phyloP scores from a whole-genome alignment of 2,113 vertebrate species.

The Muntiacus muntjak region DNA sequence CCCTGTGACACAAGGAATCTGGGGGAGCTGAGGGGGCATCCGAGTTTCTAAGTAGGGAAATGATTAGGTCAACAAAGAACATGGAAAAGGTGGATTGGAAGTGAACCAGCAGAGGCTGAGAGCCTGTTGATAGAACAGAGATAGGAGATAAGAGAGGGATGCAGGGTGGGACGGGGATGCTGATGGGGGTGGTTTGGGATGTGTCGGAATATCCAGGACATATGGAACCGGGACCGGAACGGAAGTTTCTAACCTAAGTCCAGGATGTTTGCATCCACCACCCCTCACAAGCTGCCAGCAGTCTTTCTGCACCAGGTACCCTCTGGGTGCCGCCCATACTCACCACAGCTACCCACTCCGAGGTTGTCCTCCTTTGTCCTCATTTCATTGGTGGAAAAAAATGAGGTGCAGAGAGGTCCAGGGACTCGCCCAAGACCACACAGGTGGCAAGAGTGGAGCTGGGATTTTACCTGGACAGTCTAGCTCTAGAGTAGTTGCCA shows the following conservation, averaged over 20 bases:
- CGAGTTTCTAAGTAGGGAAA: neutral
- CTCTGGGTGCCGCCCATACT: accelerated
- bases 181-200: neutral
- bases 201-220: neutral
- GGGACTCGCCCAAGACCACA: neutral
- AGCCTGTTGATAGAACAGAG: neutral
- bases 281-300: neutral
- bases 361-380: neutral
- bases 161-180: neutral
- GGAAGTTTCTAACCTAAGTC: neutral
- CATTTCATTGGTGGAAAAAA: neutral
- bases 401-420: neutral
- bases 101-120: neutral
- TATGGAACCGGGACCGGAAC: neutral
- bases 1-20: neutral
- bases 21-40: neutral
- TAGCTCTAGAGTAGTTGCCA: neutral
- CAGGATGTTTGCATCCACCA: neutral
- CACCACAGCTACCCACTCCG: neutral
- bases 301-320: neutral
- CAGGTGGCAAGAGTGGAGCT: neutral
- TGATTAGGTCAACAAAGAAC: neutral
- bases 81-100: neutral
- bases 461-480: neutral
- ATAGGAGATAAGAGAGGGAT: neutral